Base-by-base conservation (phyloP, 2,113 vertebrate genomes). In the Sakesphorus luctuosus region DNA sequence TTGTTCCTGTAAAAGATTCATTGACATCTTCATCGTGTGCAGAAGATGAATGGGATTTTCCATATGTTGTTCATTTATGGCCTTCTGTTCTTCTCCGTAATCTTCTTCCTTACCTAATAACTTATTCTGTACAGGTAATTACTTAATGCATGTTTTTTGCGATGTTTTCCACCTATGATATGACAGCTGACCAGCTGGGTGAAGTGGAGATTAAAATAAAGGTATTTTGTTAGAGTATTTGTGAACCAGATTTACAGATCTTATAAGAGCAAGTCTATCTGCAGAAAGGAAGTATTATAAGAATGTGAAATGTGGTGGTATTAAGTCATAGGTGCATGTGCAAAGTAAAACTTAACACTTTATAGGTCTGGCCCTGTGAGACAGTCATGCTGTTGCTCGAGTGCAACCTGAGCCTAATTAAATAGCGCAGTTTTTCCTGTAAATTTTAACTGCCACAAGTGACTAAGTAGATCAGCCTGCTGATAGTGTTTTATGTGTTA, bases 61-160 rank as follows among this genome's bases (percentile, higher is more conserved):
- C 99, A n/a, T 99, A 99, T 12, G 95, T 99, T 94, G 97, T 99
- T 68, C 99, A 99, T 96, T 96, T 99, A 80, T 99, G 99, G 99
- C 99, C 99, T 71, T 98, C 99, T 52, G 95, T 99, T 79, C 97
- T 99, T 94, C 98, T 99, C 12, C 98, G 98, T 61, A 99, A 99
- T 97, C 98, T 99, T 85, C 98, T 99, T 95, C 99, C 99, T n/a
- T 99, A 99, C 90, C 96, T 98, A 38, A 98, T 99, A 86, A 95
- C 97, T 80, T 99, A 98, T 58, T 98, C 94, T 50, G 47, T 98
- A 83, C 95, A 98, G 98, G 98, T 99, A 97, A 77, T 59, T 90
- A 38, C 44, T 65, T 43, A 61, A 72, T 65, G 10, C 35, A 53
- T 61, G 20, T 74, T 67, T 53, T 58, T 74, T 53, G 2, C 65